Percentiles rank a stretch among this genome's conserved stretches.
Conservation (phyloP, 2,888 invertebrate species). For the Copidosoma aretas region DNA sequence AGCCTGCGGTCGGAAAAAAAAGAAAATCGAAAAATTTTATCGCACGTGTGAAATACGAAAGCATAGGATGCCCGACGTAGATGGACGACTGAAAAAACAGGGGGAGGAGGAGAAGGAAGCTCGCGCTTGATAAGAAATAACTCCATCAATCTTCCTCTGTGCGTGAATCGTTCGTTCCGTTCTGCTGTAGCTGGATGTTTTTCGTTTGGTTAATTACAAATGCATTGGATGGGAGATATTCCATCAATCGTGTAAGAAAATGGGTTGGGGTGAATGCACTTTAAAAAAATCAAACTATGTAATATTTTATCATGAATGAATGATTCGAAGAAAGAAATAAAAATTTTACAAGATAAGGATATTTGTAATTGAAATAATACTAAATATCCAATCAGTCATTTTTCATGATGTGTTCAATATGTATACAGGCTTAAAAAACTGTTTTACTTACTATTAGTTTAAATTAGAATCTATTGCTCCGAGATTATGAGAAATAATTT, state of each 20-base stretch:
- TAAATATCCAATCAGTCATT: too few species aligned
- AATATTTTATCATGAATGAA: too few species aligned
- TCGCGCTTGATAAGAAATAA: conserved; percentile 6
- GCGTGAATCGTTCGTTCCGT: conserved; percentile 1
- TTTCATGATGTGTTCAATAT: too few species aligned
- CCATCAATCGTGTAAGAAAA: neutral
- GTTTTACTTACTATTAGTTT: too few species aligned
- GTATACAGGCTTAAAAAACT: too few species aligned
- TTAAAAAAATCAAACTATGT: too few species aligned
- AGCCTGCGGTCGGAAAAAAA: neutral
- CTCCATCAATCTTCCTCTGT: conserved; percentile 21
- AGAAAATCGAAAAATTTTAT: neutral
- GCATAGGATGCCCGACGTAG: conserved; percentile 14
- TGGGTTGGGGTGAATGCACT: too few species aligned
- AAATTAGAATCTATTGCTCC: too few species aligned
- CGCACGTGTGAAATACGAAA: neutral
- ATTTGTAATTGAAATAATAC: too few species aligned
- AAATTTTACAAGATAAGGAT: too few species aligned
- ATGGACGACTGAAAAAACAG: conserved; percentile 14
- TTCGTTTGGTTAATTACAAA: neutral
- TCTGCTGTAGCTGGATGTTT: neutral
- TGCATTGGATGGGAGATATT: conserved; percentile 1
- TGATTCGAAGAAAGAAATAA: too few species aligned
- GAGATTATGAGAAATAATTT: too few species aligned
- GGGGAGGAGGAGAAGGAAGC: conserved; percentile 1